Base-by-base conservation (phyloP, 1,140 invertebrate genomes). In the Probaryconus sp. region DNA sequence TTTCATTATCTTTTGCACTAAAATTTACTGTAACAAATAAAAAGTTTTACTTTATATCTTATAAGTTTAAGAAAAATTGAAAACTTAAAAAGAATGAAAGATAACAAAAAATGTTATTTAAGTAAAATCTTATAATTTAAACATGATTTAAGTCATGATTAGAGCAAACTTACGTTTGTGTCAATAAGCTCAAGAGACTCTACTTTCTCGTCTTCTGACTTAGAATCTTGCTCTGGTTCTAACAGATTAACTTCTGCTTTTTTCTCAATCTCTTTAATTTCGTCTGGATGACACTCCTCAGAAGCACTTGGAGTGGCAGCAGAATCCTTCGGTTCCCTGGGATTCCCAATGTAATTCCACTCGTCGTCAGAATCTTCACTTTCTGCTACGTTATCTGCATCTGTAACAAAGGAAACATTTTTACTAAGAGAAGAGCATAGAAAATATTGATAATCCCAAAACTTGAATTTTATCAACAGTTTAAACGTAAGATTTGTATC, bases 291-390 rank as follows among this genome's bases (percentile, higher is more conserved):
- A 37, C 63, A 47, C 33, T 75, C 60, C 55, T 75, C 68, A 33
- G 37, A 60, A 50, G 14, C 21, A 56, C 33, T 10, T 3, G 48
- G 18, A 18, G 30, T 38, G 20, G 11, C 63, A 47, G 64, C 11
- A 11, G 68, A 45, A 6, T 80, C 70, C 30, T 84, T 81, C 7
- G 77, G 73, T 55, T 85, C 86, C 40, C 90, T 89, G 55, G 89
- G 91, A 80, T 90, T 91, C n/a, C n/a, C n/a, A n/a, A n/a, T n/a
- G 79, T 92, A 93, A 82, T 93, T 92, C 92, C 92, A 93, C 90
- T 93, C 92, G 91, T 93, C 92, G 85, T 93, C 92, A 70, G 91
- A 92, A 72, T 93, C 92, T 58, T 92, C 92, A 74, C 92, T 93
- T 82, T 93, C 92, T 73, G 87, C 92, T 91, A 92, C 91, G 91